Base-by-base conservation (phyloP, 2,113 vertebrate species). In the Felis catus region DNA sequence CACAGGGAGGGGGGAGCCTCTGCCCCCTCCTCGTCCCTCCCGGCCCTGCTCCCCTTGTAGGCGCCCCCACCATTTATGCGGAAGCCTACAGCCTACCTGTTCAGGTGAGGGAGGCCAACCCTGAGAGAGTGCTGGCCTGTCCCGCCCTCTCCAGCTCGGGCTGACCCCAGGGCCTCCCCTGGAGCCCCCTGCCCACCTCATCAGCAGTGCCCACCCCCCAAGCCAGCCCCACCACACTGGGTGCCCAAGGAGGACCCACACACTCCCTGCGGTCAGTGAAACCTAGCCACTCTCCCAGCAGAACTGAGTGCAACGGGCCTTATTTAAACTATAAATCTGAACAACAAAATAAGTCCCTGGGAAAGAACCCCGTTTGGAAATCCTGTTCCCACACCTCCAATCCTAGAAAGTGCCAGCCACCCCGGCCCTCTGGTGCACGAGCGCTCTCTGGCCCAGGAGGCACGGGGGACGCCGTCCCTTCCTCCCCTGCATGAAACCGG, bases 201-300 rank as follows among this genome's bases (percentile, higher is more conserved):
- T 39, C 7, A 23, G 83, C 31, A 1, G 1, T 0, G 91, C 19
- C 2, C 16, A 16, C 14, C 91, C 55, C 65, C 39, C 63, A 65
- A 1, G 1, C 55, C 0, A 1, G 0, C 2, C 45, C 61, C 2
- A 0, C 31, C 51, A 25, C 65, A 12, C 45, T 41, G n/a, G 53
- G 83, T 7, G 82, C 70, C 4, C 39, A 45, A 33, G 51, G 61
- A 45, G 8, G 7, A 6, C 12, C 48, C 29, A 0, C 15, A 5
- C 15, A 8, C 53, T 92, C 9, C 2, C 25, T 16, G 10, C 10
- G n/a, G 15, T 8, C n/a, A 19, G 39, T 4, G 53, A 0, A 0
- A 39, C 0, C 0, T 1, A 6, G 5, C 66, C 6, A 0, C 6
- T 4, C 23, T 23, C 7, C 33, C 0, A 45, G 1, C 0, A 39